Evolutionary conservation across 2,888 invertebrate genomes (phyloP).

Genomic region (Metopia argyrocephala): DNA sequence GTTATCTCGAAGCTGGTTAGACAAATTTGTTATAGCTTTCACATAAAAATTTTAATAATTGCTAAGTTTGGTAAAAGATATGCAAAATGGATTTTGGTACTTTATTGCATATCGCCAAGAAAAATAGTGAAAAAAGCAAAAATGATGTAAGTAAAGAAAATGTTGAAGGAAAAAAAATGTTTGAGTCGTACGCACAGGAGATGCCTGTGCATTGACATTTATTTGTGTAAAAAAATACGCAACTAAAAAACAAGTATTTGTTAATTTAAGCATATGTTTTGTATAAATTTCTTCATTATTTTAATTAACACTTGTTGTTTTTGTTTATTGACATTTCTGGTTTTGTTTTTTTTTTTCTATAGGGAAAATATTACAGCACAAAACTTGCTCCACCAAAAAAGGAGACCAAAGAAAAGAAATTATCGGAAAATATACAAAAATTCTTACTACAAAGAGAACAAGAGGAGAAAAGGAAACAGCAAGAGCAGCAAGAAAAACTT

Average conservation of each 20-base stretch:
- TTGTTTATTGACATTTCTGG: no score
- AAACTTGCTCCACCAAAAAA: conserved; percentile 91
- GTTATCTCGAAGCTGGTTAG: conserved; percentile 19
- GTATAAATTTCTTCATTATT: not conserved
- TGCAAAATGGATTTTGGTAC: conserved; percentile 82
- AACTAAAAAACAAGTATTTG: not conserved
- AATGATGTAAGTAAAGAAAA: conserved; percentile 72
- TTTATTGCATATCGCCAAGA: conserved; percentile 82
- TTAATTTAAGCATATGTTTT: conserved; percentile 23
- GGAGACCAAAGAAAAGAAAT: conserved; percentile 83
- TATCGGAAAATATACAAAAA: conserved; percentile 89
- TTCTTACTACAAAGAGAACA: conserved; percentile 90
- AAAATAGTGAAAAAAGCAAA: conserved; percentile 79
- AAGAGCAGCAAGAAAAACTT: conserved; percentile 83
- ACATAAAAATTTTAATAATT: not conserved
- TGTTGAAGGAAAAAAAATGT: not conserved
- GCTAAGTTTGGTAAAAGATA: conserved; percentile 7
- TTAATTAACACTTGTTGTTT: conserved; percentile 2
- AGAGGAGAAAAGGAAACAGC: conserved; percentile 84
- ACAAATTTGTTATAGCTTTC: conserved; percentile 35
- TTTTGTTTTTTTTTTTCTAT: not conserved
- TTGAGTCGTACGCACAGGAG: not conserved
- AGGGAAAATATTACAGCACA: conserved; percentile 85
- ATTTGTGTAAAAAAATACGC: not conserved
- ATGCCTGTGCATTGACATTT: conserved; percentile 9